Conservation (phyloP, 1,140 invertebrate species). For the Drosophila nannoptera region DNA sequence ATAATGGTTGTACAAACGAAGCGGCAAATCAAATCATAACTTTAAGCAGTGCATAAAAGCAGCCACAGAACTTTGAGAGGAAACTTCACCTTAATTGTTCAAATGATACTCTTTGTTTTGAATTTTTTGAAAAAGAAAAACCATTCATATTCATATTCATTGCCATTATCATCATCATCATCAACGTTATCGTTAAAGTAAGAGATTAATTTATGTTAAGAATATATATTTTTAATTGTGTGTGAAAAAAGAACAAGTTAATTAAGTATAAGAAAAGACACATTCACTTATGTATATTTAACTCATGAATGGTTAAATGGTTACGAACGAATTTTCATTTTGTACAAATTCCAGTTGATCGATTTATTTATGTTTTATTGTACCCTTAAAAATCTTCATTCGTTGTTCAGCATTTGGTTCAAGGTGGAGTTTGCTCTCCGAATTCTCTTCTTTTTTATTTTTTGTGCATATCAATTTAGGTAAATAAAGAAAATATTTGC, state of each 20-base stretch:
- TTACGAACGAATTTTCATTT: constrained; percentile 71
- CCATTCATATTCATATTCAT: constrained; percentile 65
- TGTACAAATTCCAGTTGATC: constrained; percentile 53
- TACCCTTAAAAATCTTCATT: constrained; percentile 66
- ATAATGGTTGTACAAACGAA: constrained; percentile 38
- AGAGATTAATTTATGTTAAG: constrained; percentile 74
- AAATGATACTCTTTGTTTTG: constrained; percentile 31
- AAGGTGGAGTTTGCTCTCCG: constrained; percentile 79
- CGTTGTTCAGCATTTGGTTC: constrained; percentile 60
- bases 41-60: constrained; percentile 41
- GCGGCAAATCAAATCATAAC: constrained; percentile 46
- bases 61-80: constrained; percentile 69
- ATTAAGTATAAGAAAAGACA: constrained; percentile 67
- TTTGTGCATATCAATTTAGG: constrained; percentile 53
- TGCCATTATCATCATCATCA: constrained; percentile 24
- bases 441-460: constrained; percentile 33
- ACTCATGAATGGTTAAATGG: constrained; percentile 72
- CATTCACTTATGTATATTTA: constrained; percentile 69
- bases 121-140: constrained; percentile 50
- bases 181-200: constrained; percentile 35
- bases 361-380: constrained; percentile 41
- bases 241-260: constrained; percentile 64
- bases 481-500: constrained; percentile 66
- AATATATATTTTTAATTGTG: constrained; percentile 65
- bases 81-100: constrained; percentile 76